These are phyloP conservation scores for Campylomormyrus numenius DNA, from an alignment of 2,113 vertebrate genomes.

Conservation along the genomic window DNA sequence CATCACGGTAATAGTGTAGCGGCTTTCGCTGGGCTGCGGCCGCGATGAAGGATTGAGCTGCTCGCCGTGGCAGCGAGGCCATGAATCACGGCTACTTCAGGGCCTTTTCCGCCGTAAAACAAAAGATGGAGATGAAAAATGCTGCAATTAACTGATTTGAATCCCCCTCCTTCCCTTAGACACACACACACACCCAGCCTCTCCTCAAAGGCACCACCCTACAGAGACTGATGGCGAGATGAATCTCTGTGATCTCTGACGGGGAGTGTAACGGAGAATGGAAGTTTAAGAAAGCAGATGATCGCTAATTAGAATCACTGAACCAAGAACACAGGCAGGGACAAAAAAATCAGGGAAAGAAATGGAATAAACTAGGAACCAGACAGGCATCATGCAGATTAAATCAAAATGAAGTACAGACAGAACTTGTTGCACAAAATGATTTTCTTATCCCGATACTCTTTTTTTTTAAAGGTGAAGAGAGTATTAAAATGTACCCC, in stretches of 20 bases:
- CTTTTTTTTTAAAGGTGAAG: not conserved
- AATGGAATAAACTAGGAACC: not conserved
- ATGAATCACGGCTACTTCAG: conserved; percentile 98
- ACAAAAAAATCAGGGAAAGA: not conserved
- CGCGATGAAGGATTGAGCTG: conserved; percentile 97
- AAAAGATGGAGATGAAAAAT: conserved; percentile 99
- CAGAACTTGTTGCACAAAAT: not conserved
- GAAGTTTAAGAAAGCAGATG: conserved; percentile 6
- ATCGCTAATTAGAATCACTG: conserved; percentile 3
- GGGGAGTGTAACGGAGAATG: conserved; percentile 69
- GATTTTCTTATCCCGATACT: not conserved
- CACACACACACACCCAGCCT: not conserved
- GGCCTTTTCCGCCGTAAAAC: conserved; percentile 98
- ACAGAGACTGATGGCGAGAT: conserved; percentile 81
- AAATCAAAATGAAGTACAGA: not conserved
- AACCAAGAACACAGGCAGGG: not conserved
- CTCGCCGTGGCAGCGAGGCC: conserved; percentile 84
- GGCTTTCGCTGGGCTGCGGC: conserved; percentile 88
- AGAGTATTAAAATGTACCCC: not conserved
- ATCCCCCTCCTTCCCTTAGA: conserved; percentile 81
- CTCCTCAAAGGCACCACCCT: conserved; percentile 53
- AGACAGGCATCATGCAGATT: not conserved
- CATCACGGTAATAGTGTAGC: conserved; percentile 99
- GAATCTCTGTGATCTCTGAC: conserved; percentile 78
- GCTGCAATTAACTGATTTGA: conserved; percentile 99